A percentile compares a stretch with the other conserved stretches of the same genome.
Conservation (phyloP, 2,888 invertebrate genomes). For the Callinectes sapidus region DNA sequence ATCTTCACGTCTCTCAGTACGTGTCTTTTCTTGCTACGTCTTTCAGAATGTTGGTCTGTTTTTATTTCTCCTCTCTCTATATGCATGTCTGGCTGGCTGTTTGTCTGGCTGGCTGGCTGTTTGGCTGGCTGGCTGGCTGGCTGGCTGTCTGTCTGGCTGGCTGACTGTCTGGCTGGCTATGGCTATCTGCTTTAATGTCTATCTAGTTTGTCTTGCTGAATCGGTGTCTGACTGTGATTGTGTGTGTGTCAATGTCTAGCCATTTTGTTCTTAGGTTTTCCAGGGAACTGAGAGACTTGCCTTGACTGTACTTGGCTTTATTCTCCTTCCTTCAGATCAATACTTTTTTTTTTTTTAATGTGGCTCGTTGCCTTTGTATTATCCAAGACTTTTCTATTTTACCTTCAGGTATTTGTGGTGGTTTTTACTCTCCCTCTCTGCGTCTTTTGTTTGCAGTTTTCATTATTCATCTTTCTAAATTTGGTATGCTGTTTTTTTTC, state of each 20-base stretch:
- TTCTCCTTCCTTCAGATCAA: slow-evolving; percentile 1
- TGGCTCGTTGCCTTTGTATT: not conserved
- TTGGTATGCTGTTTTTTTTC: not conserved
- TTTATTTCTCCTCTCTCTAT: not conserved
- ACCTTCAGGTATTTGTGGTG: not conserved
- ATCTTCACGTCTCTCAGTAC: not conserved
- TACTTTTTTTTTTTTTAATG: not conserved
- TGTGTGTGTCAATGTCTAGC: not conserved
- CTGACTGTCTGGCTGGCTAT: not conserved
- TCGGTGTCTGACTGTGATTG: not conserved
- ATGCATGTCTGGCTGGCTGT: not conserved
- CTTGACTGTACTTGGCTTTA: not conserved
- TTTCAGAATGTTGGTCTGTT: not conserved
- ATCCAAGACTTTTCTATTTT: not conserved
- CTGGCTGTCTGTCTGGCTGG: not conserved
- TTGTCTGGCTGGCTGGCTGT: too few relatives aligned
- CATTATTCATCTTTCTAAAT: not conserved
- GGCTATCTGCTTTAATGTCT: not conserved
- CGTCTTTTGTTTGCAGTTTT: not conserved
- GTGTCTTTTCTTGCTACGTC: not conserved
- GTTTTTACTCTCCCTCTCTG: not conserved
- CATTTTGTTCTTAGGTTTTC: not conserved
- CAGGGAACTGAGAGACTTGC: not conserved
- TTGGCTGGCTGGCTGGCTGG: not conserved
- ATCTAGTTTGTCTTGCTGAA: not conserved